phyloP scores from a whole-genome alignment of 2,888 invertebrate genomes.

The Seira sanloemensis region DNA sequence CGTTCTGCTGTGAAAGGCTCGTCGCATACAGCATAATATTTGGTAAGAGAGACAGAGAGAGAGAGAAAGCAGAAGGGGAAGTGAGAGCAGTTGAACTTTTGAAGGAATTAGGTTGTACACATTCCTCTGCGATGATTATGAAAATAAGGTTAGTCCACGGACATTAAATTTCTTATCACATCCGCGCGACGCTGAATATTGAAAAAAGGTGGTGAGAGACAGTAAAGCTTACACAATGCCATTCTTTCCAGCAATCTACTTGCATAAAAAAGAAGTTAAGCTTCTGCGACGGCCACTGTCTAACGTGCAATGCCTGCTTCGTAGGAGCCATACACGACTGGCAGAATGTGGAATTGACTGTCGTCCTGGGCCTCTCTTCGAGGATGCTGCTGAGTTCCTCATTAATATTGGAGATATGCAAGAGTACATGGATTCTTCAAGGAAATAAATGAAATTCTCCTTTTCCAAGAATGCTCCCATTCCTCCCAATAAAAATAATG shows the following conservation, averaged over 20 bases:
- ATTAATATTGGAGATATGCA: conserved; percentile 6
- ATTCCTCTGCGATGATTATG: no score
- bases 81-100: no score
- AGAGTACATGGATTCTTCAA: conserved; percentile 9
- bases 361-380: neutral
- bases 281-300: no score
- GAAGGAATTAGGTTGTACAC: no score
- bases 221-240: neutral
- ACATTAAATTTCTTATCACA: neutral
- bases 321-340: neutral
- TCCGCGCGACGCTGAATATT: neutral
- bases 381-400: neutral
- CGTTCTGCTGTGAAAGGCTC: no score
- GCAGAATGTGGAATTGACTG: neutral
- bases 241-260: neutral
- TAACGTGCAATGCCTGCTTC: no score
- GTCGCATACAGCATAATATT: no score
- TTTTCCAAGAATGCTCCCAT: neutral
- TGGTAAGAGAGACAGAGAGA: no score
- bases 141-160: no score
- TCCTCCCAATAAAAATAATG: no score
- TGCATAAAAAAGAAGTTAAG: neutral
- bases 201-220: neutral
- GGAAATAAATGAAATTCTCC: conserved; percentile 1
- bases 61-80: no score